Conservation (phyloP, 2,888 invertebrate genomes). For the Tuta absoluta region DNA sequence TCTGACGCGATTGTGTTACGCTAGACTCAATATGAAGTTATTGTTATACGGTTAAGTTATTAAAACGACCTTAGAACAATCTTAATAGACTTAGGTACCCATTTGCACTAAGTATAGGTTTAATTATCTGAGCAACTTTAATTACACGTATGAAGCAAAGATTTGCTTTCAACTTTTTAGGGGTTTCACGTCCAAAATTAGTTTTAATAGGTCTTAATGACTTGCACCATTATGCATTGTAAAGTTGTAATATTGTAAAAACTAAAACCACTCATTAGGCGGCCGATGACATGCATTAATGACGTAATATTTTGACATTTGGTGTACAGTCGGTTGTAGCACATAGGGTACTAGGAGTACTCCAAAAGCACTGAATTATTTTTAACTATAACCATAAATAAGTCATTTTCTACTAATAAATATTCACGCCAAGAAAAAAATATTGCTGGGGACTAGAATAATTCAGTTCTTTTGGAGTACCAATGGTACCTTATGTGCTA, state of each 20-base stretch:
- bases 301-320: neutral
- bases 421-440: too few relatives aligned
- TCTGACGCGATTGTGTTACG: too few relatives aligned
- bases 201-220: neutral
- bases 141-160: slow-evolving; percentile 12
- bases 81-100: neutral
- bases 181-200: neutral
- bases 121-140: slow-evolving; percentile 4
- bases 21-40: neutral
- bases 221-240: neutral
- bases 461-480: too few relatives aligned
- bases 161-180: neutral
- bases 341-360: too few relatives aligned
- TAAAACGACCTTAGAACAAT: neutral
- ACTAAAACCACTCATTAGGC: slow-evolving; percentile 26
- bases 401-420: too few relatives aligned
- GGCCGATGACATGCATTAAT: slow-evolving; percentile 19
- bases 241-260: neutral
- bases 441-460: too few relatives aligned
- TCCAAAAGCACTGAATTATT: too few relatives aligned
- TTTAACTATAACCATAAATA: too few relatives aligned
- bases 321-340: neutral
- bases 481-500: too few relatives aligned
- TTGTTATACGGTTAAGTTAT: neutral
- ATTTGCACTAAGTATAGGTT: slow-evolving; percentile 8